Percentiles rank a stretch among this genome's conserved stretches.
phyloP scores from a whole-genome alignment of 2,888 invertebrate species.

The Bunonema sp. region DNA sequence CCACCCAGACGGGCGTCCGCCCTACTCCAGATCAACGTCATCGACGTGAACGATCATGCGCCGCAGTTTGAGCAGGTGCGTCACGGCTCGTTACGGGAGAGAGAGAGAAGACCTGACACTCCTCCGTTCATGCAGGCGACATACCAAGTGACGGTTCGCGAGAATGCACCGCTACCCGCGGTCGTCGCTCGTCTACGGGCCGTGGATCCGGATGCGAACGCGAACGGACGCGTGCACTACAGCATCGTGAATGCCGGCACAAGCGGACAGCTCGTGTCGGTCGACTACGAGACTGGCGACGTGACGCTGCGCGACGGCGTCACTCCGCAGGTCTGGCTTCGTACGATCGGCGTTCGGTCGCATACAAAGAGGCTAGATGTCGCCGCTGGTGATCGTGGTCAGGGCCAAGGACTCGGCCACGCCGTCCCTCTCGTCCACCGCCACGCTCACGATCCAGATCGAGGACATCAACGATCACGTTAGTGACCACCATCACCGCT shows the following conservation, averaged over 20 bases:
- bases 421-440: conserved; percentile 81
- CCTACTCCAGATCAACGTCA: conserved; percentile 28
- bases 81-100: conserved; percentile 54
- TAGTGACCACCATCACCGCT: neutral
- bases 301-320: conserved; percentile 37
- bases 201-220: conserved; percentile 75
- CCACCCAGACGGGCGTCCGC: conserved; percentile 24
- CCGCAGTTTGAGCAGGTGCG: conserved; percentile 50
- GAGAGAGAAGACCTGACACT: conserved; percentile 2
- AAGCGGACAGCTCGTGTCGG: conserved; percentile 66
- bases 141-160: conserved; percentile 51
- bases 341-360: conserved; percentile 69
- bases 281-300: conserved; percentile 80
- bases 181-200: conserved; percentile 62
- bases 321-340: conserved; percentile 10
- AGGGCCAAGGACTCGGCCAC: conserved; percentile 88
- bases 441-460: conserved; percentile 76
- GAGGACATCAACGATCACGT: conserved; percentile 80
- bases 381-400: conserved; percentile 60
- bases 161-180: conserved; percentile 71
- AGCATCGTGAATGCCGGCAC: conserved; percentile 80
- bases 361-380: too few species aligned
- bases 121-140: conserved; percentile 9
- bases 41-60: conserved; percentile 41
- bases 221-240: conserved; percentile 74